phyloP scores from a whole-genome alignment of 2,797 vertebrate genomes.

The Lithobates pipiens region DNA sequence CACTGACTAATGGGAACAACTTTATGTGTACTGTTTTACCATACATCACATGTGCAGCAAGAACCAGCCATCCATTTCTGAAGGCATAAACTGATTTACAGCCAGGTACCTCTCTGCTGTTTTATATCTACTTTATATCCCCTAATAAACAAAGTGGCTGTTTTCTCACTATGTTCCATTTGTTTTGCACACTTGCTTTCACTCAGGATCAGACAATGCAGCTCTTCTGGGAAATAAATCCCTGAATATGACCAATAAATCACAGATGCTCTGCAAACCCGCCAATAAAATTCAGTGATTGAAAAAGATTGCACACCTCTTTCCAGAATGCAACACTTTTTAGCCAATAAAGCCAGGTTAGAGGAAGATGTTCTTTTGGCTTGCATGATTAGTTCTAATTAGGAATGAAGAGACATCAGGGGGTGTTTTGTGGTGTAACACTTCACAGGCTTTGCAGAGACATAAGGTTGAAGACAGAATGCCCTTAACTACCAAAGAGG shows the following conservation, averaged over 20 bases:
- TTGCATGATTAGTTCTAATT: constrained; percentile 61
- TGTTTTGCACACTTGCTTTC: constrained; percentile 31
- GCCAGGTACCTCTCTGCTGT: not conserved
- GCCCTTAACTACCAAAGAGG: constrained; percentile 64
- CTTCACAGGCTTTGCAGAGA: constrained; percentile 62
- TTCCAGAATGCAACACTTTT: constrained; percentile 33
- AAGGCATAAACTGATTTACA: constrained; percentile 21
- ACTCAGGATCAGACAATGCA: constrained; percentile 10
- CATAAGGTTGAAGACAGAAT: constrained; percentile 63
- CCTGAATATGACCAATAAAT: constrained; percentile 43
- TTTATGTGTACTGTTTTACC: constrained; percentile 1
- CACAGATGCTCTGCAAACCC: constrained; percentile 18
- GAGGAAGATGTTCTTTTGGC: constrained; percentile 56
- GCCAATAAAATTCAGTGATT: constrained; percentile 43
- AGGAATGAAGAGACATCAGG: constrained; percentile 62
- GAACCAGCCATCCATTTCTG: constrained; percentile 5
- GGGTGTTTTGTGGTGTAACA: constrained; percentile 62
- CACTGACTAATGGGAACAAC: not conserved
- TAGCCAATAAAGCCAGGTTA: constrained; percentile 55
- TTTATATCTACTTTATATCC: constrained; percentile 44
- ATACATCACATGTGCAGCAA: not conserved
- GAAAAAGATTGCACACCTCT: constrained; percentile 22
- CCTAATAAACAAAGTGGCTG: constrained; percentile 35
- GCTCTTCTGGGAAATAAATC: constrained; percentile 32
- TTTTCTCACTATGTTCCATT: constrained; percentile 38